Percentiles rank a stretch among this genome's conserved stretches.
Evolutionary conservation across 2,888 invertebrate genomes (phyloP).

Genomic region (Cheilosia vulpina): DNA sequence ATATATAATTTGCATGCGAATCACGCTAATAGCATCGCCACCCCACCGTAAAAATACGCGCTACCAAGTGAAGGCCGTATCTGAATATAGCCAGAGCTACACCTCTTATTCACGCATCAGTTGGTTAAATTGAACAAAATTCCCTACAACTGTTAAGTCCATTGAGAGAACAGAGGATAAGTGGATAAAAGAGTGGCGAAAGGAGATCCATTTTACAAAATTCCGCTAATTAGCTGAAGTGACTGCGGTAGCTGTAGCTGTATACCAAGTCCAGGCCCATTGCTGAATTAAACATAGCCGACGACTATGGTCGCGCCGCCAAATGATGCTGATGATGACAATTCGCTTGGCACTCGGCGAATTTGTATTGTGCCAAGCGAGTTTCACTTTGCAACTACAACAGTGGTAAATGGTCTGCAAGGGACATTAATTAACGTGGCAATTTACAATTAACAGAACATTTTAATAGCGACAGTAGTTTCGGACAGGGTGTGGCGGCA

Average conservation of each 20-base stretch:
- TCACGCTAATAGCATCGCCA: background rate
- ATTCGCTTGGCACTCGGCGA: slow-evolving; percentile 10
- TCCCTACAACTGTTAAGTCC: slow-evolving; percentile 27
- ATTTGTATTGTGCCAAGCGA: slow-evolving; percentile 15
- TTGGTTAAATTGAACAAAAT: slow-evolving; percentile 12
- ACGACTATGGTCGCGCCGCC: background rate
- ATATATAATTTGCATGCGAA: slow-evolving; percentile 7
- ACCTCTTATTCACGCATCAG: background rate
- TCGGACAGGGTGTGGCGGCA: background rate
- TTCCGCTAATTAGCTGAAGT: slow-evolving; percentile 53
- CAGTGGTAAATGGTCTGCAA: slow-evolving; percentile 51
- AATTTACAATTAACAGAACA: slow-evolving; percentile 47
- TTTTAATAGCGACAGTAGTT: slow-evolving; percentile 11
- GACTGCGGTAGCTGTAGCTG: background rate
- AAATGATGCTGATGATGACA: slow-evolving; percentile 26
- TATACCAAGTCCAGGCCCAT: background rate
- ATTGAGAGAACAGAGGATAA: slow-evolving; percentile 21
- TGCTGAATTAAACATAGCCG: background rate
- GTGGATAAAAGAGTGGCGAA: slow-evolving; percentile 17
- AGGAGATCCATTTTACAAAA: slow-evolving; percentile 37
- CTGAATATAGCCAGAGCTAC: too few species aligned
- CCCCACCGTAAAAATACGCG: background rate
- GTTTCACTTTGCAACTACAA: background rate
- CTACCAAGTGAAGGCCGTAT: too few species aligned
- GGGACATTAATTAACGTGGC: slow-evolving; percentile 64